Evolutionary conservation across 2,113 vertebrate genomes (phyloP).

Genomic region (Rhodinocichla rosea): DNA sequence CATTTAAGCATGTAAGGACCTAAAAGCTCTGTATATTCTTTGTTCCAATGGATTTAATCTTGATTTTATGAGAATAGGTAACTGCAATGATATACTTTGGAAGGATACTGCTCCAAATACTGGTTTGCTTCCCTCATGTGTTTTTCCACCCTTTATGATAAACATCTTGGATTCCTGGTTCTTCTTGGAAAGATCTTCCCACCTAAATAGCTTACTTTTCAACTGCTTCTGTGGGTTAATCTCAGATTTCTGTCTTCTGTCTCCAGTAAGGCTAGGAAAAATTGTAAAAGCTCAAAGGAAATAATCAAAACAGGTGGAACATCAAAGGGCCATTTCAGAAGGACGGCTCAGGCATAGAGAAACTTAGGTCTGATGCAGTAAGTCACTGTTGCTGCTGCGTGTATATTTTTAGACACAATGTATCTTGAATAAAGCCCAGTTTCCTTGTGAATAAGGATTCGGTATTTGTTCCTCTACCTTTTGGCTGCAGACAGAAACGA

Average conservation of each 20-base stretch:
- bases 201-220: neutral
- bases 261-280: neutral
- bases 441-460: neutral
- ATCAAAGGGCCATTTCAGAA: neutral
- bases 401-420: neutral
- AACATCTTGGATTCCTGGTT: neutral
- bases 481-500: neutral
- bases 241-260: neutral
- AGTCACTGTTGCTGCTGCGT: neutral
- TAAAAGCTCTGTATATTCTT: neutral
- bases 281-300: neutral
- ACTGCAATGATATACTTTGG: neutral
- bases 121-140: neutral
- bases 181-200: neutral
- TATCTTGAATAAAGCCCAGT: neutral
- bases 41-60: neutral
- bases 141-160: neutral
- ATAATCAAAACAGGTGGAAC: neutral
- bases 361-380: neutral
- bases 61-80: neutral
- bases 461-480: neutral
- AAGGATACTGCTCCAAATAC: neutral
- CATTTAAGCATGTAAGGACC: neutral
- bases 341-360: neutral
- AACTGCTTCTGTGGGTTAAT: neutral